Evolutionary conservation across 2,113 vertebrate species (phyloP).

Genomic region (Herpailurus yagouaroundi): DNA sequence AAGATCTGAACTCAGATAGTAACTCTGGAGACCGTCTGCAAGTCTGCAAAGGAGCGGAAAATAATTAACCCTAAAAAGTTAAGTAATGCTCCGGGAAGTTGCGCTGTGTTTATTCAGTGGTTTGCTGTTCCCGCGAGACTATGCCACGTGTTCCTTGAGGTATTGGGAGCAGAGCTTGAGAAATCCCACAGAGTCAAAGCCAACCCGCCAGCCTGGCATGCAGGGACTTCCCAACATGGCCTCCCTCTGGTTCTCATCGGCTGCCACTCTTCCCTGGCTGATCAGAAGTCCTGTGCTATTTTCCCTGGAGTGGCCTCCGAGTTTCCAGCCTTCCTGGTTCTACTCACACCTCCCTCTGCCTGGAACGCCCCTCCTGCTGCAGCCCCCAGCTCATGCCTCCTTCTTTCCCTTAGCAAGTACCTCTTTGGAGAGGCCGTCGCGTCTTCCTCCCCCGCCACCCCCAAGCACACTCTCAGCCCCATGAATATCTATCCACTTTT

Average conservation of each 20-base stretch:
- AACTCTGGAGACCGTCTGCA: not conserved
- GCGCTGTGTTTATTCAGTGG: not conserved
- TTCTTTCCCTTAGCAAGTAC: accelerated
- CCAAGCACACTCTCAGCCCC: not conserved
- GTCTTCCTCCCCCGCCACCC: not conserved
- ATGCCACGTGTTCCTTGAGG: not conserved
- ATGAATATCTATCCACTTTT: not conserved
- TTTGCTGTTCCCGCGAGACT: not conserved
- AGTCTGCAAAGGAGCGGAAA: not conserved
- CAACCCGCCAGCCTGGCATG: accelerated
- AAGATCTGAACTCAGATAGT: not conserved
- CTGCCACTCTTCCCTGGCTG: not conserved
- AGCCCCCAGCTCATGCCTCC: not conserved
- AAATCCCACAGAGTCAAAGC: not conserved
- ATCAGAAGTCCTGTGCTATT: not conserved
- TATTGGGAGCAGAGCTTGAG: accelerated
- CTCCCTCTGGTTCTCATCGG: not conserved
- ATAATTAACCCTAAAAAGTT: not conserved
- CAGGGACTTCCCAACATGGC: accelerated
- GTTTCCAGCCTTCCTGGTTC: accelerated
- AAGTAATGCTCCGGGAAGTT: not conserved
- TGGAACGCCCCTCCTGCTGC: accelerated
- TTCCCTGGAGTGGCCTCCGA: too few relatives aligned
- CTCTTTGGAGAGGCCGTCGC: not conserved
- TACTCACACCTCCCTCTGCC: not conserved